phyloP scores from a whole-genome alignment of 2,888 invertebrate genomes.

The Heteropelma amictum region DNA sequence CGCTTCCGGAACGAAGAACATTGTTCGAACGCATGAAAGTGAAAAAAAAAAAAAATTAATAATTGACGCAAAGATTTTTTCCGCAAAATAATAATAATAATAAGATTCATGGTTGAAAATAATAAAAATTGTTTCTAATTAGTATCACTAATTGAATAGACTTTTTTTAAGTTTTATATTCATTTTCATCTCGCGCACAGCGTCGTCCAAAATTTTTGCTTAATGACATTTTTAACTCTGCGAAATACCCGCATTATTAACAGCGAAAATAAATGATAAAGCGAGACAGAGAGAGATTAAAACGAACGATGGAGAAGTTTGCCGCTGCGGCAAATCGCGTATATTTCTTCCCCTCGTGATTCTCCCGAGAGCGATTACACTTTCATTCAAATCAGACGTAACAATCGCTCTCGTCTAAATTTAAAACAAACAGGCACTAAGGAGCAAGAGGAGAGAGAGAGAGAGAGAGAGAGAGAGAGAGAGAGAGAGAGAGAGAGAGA shows the following conservation, averaged over 20 bases:
- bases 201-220: background rate
- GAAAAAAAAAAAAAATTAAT: too few relatives aligned
- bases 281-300: background rate
- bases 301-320: slow-evolving; percentile 10
- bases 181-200: too few relatives aligned
- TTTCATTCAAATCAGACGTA: slow-evolving; percentile 52
- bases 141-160: too few relatives aligned
- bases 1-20: too few relatives aligned
- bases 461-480: background rate
- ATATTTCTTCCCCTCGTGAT: slow-evolving; percentile 41
- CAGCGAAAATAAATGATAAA: background rate
- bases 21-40: too few relatives aligned
- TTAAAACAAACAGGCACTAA: slow-evolving; percentile 42
- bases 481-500: slow-evolving; percentile 5
- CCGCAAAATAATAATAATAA: too few relatives aligned
- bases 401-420: slow-evolving; percentile 55
- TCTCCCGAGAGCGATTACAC: slow-evolving; percentile 48
- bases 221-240: too few relatives aligned
- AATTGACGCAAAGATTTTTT: too few relatives aligned
- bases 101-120: too few relatives aligned
- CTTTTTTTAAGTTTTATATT: too few relatives aligned
- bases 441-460: background rate
- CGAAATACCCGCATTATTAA: background rate
- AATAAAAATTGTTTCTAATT: too few relatives aligned
- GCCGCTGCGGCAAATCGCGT: slow-evolving; percentile 20